Conservation (phyloP, 2,888 invertebrate species). For the Phaonia tiefii region DNA sequence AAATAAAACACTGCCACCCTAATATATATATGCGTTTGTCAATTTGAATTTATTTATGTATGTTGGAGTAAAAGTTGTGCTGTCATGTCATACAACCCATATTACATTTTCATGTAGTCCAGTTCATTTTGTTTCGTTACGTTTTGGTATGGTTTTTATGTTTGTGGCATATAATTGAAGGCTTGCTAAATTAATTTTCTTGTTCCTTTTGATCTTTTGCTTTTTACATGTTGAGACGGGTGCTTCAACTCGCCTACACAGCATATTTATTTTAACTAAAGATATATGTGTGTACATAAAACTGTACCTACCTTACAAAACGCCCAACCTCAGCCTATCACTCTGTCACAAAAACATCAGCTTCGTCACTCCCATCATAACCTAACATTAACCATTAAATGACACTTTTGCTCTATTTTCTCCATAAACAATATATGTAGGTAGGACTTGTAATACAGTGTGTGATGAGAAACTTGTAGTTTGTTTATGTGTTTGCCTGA, state of each 20-base stretch:
- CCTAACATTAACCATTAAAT: conserved; percentile 62
- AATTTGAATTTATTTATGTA: no score
- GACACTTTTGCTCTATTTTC: conserved; percentile 57
- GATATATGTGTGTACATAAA: no score
- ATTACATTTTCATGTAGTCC: conserved; percentile 57
- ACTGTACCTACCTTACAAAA: conserved; percentile 34
- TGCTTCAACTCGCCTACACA: conserved; percentile 13
- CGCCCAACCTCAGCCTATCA: conserved; percentile 41
- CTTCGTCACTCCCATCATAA: conserved; percentile 27
- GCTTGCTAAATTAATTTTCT: conserved; percentile 79
- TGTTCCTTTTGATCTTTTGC: conserved; percentile 69
- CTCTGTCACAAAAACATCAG: conserved; percentile 6
- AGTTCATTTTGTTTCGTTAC: no score
- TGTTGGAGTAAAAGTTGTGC: conserved; percentile 44
- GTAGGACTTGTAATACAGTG: no score
- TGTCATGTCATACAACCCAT: conserved; percentile 64
- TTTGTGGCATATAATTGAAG: conserved; percentile 80
- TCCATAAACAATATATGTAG: conserved; percentile 25
- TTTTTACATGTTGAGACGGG: conserved; percentile 35
- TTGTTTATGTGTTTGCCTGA: background rate
- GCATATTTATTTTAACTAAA: no score
- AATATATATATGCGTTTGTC: conserved; percentile 65
- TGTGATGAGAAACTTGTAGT: no score
- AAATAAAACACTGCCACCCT: no score
- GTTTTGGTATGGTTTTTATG: conserved; percentile 70